phyloP scores from a whole-genome alignment of 2,113 vertebrate genomes.

The Antechinus flavipes region DNA sequence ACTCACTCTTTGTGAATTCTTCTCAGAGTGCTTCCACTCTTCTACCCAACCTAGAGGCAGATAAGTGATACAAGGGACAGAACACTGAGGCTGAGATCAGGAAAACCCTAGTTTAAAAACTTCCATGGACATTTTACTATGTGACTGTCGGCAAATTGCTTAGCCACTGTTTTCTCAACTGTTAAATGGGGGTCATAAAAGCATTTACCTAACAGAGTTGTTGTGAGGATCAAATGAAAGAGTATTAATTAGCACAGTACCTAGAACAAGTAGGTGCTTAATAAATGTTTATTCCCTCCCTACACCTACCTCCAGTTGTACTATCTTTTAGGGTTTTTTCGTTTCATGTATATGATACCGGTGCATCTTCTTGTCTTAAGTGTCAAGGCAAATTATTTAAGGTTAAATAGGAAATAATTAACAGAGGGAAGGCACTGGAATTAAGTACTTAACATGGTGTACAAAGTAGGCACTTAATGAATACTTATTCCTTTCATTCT shows the following conservation, averaged over 20 bases:
- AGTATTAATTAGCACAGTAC: too few species aligned
- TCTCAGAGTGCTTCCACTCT: not conserved
- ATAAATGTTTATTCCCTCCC: not conserved
- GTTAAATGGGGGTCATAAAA: not conserved
- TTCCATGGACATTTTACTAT: not conserved
- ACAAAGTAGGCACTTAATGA: not conserved
- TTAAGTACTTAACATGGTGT: not conserved
- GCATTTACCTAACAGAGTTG: not conserved
- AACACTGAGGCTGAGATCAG: not conserved
- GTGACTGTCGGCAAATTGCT: not conserved
- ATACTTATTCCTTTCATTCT: not conserved
- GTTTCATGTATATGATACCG: not conserved
- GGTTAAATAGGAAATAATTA: not conserved
- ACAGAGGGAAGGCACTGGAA: not conserved
- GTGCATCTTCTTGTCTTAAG: not conserved
- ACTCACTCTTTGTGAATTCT: not conserved
- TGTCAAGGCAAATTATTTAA: not conserved
- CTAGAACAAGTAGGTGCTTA: too few species aligned
- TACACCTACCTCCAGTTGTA: too few species aligned
- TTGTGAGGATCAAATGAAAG: not conserved
- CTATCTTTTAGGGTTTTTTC: not conserved
- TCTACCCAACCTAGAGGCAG: not conserved
- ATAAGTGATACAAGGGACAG: not conserved
- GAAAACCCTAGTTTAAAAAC: not conserved
- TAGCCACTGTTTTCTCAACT: not conserved